Base-by-base conservation (phyloP, 2,797 vertebrate genomes). In the Diplodus puntazzo region DNA sequence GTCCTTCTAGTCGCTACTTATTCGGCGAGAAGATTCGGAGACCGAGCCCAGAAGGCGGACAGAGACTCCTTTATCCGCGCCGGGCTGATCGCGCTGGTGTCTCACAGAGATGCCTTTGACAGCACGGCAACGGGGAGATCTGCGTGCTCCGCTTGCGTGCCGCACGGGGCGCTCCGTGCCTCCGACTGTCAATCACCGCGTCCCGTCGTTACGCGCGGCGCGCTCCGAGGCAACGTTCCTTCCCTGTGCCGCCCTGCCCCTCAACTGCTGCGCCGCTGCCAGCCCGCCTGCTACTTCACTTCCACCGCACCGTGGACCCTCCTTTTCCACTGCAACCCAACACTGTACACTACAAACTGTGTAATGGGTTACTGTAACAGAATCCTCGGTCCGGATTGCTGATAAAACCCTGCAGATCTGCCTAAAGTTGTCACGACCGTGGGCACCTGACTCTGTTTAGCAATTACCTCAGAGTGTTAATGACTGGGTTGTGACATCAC, bases 101-200 rank as follows among this genome's bases (percentile, higher is more conserved):
- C 85, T 82, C 82, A 80, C 84, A 85, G 80, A 83, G 82, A 89
- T 83, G 89, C 83, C 81, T 81, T 79, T 88, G 71, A 91, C 82
- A 49, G 83, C 77, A 82, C 80, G 60, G 67, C 77, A 77, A 69
- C 54, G 64, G 52, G 65, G 75, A 86, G 90, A 92, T 91, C 81
- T 87, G 79, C 80, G 49, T 60, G 86, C 90, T 88, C 84, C 75
- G 75, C 73, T 79, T n/a, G 68, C 61, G 72, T 85, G 82, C 87
- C 73, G 84, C 84, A 66, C 83, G 80, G 80, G 82, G 87, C 88
- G 84, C 85, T 81, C 83, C 55, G 79, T 88, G 82, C 76, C 86
- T 91, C 83, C 57, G 78, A 82, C 84, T 91, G 89, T 89, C 93
- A 92, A 74, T 92, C 87, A 91, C 34, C 50, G 81, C 80, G 87